A percentile compares a stretch with the other conserved stretches of the same genome.
phyloP scores from a whole-genome alignment of 1,140 invertebrate species.

The Sesamia nonagrioides region DNA sequence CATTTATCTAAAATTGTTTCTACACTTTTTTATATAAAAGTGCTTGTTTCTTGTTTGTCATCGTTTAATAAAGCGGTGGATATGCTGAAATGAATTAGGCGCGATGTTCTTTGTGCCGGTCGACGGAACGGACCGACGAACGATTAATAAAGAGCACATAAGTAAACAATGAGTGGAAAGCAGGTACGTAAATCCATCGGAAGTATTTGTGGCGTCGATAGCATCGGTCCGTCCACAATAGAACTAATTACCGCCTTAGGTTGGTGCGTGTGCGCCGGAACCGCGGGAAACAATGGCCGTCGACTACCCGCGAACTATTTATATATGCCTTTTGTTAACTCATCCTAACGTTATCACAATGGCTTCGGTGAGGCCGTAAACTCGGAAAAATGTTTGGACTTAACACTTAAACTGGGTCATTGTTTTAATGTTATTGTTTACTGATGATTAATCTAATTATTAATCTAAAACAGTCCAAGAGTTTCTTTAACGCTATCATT shows the following conservation, averaged over 20 bases:
- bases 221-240: slow-evolving; percentile 78
- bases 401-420: slow-evolving; percentile 38
- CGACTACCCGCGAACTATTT: slow-evolving; percentile 44
- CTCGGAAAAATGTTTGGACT: slow-evolving; percentile 51
- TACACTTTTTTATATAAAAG: slow-evolving; percentile 17
- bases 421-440: slow-evolving; percentile 22
- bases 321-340: slow-evolving; percentile 59
- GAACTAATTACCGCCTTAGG: slow-evolving; percentile 80
- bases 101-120: slow-evolving; percentile 31
- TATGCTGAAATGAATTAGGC: slow-evolving; percentile 24
- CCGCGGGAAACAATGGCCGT: slow-evolving; percentile 68
- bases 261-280: slow-evolving; percentile 67
- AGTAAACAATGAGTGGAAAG: slow-evolving; percentile 81
- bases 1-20: slow-evolving; percentile 34
- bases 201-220: slow-evolving; percentile 79
- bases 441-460: background rate
- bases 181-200: slow-evolving; percentile 83
- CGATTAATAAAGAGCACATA: slow-evolving; percentile 53
- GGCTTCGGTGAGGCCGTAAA: slow-evolving; percentile 33
- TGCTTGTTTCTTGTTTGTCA: slow-evolving; percentile 19
- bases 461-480: background rate
- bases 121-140: background rate
- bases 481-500: no score
- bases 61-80: background rate
- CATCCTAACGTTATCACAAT: slow-evolving; percentile 52